A percentile compares a stretch with the other conserved stretches of the same genome.
Evolutionary conservation across 2,888 invertebrate genomes (phyloP).

Genomic region (Aphodius sticticus): DNA sequence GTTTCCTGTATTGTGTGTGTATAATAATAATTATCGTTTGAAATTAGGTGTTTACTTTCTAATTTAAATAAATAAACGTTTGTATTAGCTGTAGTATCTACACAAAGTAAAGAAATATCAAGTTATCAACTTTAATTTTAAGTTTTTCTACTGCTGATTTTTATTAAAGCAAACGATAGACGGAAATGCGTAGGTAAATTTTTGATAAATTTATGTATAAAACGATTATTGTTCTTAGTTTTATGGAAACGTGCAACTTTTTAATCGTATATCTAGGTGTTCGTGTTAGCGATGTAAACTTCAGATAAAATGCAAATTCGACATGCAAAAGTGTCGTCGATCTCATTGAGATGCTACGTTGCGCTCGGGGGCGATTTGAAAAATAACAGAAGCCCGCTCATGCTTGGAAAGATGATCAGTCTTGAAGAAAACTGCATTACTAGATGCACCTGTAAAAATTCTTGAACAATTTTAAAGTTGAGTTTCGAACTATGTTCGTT

Average conservation of each 20-base stretch:
- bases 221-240: not conserved
- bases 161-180: not conserved
- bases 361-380: not conserved
- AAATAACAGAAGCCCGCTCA: not conserved
- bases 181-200: not conserved
- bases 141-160: too few species aligned
- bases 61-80: too few species aligned
- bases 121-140: too few species aligned
- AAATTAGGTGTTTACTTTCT: too few species aligned
- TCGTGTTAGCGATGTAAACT: not conserved
- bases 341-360: not conserved
- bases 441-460: too few species aligned
- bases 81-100: too few species aligned
- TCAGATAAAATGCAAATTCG: not conserved
- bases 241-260: not conserved
- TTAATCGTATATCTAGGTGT: not conserved
- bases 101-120: too few species aligned
- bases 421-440: not conserved
- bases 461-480: too few species aligned
- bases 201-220: not conserved
- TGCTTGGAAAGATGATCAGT: not conserved
- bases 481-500: too few species aligned
- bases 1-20: not conserved
- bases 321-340: conserved; percentile 4
- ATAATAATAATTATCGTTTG: not conserved